Conservation (phyloP, 1,140 invertebrate genomes). For the Penaeus japonicus region DNA sequence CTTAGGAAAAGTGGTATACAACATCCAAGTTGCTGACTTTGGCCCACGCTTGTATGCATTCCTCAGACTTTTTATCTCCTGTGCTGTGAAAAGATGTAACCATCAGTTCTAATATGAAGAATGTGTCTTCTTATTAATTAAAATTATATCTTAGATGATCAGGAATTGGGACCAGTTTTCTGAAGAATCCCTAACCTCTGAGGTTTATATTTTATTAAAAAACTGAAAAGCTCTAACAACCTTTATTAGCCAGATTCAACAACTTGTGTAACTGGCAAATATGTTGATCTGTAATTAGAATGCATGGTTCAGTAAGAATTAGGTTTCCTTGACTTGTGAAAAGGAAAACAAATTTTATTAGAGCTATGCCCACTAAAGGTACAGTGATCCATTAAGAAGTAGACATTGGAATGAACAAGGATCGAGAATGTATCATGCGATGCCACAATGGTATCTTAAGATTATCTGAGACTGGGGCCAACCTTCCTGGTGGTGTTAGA, state of each 20-base stretch:
- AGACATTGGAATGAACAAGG: neutral
- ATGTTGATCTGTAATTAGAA: neutral
- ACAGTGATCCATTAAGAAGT: too few relatives aligned
- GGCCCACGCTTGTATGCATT: slow-evolving; percentile 44
- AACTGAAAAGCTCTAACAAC: neutral
- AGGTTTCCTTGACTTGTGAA: slow-evolving; percentile 16
- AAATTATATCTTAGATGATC: slow-evolving; percentile 1
- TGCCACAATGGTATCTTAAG: too few relatives aligned
- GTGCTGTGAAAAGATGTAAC: slow-evolving; percentile 28
- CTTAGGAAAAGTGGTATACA: too few relatives aligned
- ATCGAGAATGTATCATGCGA: neutral
- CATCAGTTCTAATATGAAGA: neutral
- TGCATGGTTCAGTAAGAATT: neutral
- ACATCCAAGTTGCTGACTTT: neutral
- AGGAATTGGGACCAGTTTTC: slow-evolving; percentile 43
- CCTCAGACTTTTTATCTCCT: slow-evolving; percentile 45
- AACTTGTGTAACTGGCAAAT: neutral
- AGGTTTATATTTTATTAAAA: neutral
- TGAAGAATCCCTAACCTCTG: slow-evolving; percentile 15
- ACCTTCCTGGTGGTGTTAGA: slow-evolving; percentile 37
- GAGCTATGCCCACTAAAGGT: slow-evolving; percentile 4
- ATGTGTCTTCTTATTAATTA: neutral
- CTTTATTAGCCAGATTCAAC: too few relatives aligned
- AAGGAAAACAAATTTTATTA: slow-evolving; percentile 26
- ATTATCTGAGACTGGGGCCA: neutral